Percentiles rank a stretch among this genome's conserved stretches.
phyloP scores from a whole-genome alignment of 2,888 invertebrate genomes.

The Leptinotarsa haldemani region DNA sequence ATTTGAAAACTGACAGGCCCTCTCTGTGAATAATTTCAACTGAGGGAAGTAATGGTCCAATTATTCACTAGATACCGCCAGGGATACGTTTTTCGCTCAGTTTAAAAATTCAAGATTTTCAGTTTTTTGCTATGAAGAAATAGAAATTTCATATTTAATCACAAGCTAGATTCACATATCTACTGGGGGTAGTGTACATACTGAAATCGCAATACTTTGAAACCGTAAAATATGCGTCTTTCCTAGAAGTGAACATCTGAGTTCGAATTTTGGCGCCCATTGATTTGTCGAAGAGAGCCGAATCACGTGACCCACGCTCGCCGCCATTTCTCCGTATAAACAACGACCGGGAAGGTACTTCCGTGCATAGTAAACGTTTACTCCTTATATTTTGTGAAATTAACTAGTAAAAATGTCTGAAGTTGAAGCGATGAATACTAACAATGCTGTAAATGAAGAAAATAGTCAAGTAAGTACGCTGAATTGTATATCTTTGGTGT shows the following conservation, averaged over 20 bases:
- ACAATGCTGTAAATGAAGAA: constrained; percentile 63
- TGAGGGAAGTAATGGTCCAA: no score
- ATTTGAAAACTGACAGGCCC: no score
- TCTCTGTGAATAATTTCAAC: no score
- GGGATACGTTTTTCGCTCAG: no score
- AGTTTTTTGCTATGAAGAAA: no score
- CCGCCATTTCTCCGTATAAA: constrained; percentile 74
- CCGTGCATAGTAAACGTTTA: constrained; percentile 51
- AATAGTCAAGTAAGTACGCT: constrained; percentile 61
- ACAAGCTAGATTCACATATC: no score
- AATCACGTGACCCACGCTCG: constrained; percentile 73
- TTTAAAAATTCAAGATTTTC: no score
- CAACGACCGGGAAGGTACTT: constrained; percentile 68
- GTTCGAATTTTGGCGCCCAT: constrained; percentile 57
- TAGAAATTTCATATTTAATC: no score
- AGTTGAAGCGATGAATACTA: constrained; percentile 63
- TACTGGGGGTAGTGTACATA: no score
- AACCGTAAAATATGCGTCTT: no score
- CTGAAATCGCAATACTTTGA: no score
- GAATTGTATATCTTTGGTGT: constrained; percentile 42
- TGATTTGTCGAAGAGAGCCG: constrained; percentile 56
- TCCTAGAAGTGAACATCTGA: not conserved
- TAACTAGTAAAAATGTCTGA: constrained; percentile 64
- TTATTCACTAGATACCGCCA: no score
- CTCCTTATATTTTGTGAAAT: constrained; percentile 51